Conservation (phyloP, 2,113 vertebrate genomes). For the Apeltes quadracus region DNA sequence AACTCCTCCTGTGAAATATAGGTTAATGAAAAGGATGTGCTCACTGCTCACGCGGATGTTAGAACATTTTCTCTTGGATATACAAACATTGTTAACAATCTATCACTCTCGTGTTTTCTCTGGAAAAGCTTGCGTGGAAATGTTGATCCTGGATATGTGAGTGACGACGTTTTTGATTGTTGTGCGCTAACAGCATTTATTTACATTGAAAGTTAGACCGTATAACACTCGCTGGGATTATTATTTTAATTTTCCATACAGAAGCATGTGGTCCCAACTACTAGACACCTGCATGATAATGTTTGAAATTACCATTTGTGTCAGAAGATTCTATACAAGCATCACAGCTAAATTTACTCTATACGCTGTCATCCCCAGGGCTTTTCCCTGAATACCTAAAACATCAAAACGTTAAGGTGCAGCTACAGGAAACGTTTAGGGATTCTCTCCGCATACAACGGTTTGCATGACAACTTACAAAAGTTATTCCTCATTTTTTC, state of each 20-base stretch:
- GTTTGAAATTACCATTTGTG: not conserved
- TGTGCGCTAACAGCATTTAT: not conserved
- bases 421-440: not conserved
- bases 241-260: not conserved
- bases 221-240: not conserved
- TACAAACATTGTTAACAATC: constrained; percentile 1
- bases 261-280: not conserved
- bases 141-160: not conserved
- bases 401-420: not conserved
- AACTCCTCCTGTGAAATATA: not conserved
- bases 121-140: not conserved
- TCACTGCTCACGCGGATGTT: not conserved
- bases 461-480: too few relatives aligned
- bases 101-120: not conserved
- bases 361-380: not conserved
- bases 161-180: not conserved
- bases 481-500: too few relatives aligned
- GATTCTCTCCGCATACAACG: not conserved
- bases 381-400: not conserved
- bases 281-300: not conserved
- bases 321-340: not conserved
- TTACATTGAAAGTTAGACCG: not conserved
- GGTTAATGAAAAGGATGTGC: not conserved
- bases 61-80: constrained; percentile 10
- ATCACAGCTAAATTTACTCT: not conserved